Evolutionary conservation across 2,113 vertebrate species (phyloP).

Genomic region (Dicerorhinus sumatrensis): DNA sequence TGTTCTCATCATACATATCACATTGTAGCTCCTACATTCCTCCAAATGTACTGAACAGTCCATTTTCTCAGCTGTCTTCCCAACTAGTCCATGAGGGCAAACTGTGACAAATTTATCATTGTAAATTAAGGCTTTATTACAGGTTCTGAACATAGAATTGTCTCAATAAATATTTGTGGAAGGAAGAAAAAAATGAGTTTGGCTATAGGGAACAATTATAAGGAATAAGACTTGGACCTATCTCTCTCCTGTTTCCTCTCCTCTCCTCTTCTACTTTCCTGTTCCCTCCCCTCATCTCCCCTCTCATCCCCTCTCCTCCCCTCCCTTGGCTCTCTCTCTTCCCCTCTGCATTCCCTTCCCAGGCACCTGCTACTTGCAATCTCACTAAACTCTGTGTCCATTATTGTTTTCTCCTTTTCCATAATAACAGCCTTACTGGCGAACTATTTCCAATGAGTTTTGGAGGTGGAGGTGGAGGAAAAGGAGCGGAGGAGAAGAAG

Average conservation of each 20-base stretch:
- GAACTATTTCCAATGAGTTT: neutral
- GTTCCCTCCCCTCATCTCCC: neutral
- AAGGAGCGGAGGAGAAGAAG: neutral
- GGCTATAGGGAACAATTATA: neutral
- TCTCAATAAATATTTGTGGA: neutral
- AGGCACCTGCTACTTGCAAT: neutral
- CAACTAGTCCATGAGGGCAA: neutral
- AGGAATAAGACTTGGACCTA: neutral
- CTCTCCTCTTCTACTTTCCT: neutral
- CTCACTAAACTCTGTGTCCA: neutral
- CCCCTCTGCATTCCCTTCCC: neutral
- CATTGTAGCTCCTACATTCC: neutral
- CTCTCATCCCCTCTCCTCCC: fast-evolving
- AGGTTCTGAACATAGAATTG: neutral
- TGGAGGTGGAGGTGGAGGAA: neutral
- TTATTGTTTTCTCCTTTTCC: neutral
- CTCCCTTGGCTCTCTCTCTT: too few species aligned
- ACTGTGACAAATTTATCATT: neutral
- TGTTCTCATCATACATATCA: neutral
- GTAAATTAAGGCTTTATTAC: neutral
- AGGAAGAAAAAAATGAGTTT: neutral
- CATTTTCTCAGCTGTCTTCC: neutral
- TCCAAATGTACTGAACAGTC: neutral
- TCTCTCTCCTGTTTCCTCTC: neutral
- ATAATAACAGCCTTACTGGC: neutral